phyloP scores from a whole-genome alignment of 2,797 vertebrate species.

The Poliocrania exsul region DNA sequence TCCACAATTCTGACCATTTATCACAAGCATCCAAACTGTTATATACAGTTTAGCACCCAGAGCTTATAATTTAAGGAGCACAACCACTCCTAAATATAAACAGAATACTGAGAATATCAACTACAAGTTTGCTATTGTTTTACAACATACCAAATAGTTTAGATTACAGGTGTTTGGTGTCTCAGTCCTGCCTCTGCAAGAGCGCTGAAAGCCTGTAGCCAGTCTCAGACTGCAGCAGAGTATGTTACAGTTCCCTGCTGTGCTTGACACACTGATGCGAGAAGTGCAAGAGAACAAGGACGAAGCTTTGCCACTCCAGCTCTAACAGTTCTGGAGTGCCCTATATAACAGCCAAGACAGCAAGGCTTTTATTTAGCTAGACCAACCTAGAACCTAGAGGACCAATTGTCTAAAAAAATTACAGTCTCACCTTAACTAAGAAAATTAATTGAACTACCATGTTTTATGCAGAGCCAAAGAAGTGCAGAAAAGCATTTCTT shows the following conservation, averaged over 20 bases:
- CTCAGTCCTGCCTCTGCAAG: background rate
- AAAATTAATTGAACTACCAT: background rate
- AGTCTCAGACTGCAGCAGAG: conserved; percentile 7
- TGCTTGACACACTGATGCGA: background rate
- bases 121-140: background rate
- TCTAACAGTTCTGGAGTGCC: background rate
- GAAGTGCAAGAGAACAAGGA: background rate
- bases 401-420: background rate
- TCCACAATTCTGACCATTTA: background rate
- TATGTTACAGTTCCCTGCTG: conserved; percentile 23
- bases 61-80: background rate
- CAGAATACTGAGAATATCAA: background rate
- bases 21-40: background rate
- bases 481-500: background rate
- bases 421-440: background rate
- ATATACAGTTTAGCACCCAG: background rate
- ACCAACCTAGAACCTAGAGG: background rate
- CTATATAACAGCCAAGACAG: background rate
- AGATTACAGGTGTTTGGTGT: background rate
- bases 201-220: background rate
- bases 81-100: background rate
- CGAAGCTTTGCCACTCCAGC: background rate
- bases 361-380: background rate
- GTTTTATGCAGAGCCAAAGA: background rate
- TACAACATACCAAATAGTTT: background rate